Evolutionary conservation across 2,888 invertebrate genomes (phyloP), one percentile per base, ranked within the genome.

Genomic region (Apocheima hispidaria): DNA sequence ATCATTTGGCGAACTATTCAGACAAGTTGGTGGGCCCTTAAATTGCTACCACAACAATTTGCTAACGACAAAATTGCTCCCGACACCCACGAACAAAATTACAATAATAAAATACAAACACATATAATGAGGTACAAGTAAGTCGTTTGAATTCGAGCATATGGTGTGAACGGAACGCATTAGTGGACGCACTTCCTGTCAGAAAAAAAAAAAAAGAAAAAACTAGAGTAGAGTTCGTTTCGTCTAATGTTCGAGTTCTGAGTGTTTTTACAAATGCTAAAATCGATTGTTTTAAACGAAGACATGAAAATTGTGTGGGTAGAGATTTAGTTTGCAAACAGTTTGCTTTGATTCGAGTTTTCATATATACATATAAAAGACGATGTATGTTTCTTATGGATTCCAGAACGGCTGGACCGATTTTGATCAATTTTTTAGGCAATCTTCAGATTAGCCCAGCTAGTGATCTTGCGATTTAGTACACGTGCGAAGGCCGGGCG

Each of bases 161-260:
- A 69, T 89, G 88, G 88, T 82, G 88, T 82, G 84, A 87, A 85
- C 81, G 78, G 77, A 71, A 70, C 81, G 78, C 84, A 86, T 87
- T 87, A 86, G 83, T 77, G 72, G 70, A 69, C 68, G 63, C 16
- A 78, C 78, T 86, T 87, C 87, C 86, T 83, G 83, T 74, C 74
- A 75, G 70, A 74, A 77, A 75, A 79, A 69, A 68, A 67, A 50
- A 33, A 44, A 43, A 44, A 43, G 12, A 50, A 35, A 40, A 51
- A 54, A 59, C 20, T 56, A 61, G 54, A 57, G 52, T 50, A 28
- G 49, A 26, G 41, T 35, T 52, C 33, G 43, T 21, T 35, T 52
- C 33, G 43, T 21, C n/a, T 53, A 54, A 40, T 48, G 18, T 44
- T 57, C n/a, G 55, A 30, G 14, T 36, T 54, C 26, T 1, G 44